Evolutionary conservation across 2,797 vertebrate genomes (phyloP).

Genomic region (Dipus sagitta): DNA sequence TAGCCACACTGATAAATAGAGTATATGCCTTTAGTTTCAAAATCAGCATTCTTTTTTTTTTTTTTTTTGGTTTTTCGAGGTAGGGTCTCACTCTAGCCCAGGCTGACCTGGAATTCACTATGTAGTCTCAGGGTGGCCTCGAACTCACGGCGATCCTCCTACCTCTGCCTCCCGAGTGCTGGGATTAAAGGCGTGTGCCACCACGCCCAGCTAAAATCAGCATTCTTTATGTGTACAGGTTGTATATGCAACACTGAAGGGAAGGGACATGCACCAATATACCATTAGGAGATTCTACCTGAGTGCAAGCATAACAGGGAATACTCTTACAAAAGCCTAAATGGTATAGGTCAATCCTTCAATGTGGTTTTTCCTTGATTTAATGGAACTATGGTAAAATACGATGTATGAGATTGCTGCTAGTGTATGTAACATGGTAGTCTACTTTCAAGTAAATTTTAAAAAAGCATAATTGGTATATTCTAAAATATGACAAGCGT

Average conservation of each 20-base stretch:
- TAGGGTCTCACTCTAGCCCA: too few relatives aligned
- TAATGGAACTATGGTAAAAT: background rate
- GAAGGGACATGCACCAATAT: background rate
- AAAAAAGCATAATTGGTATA: background rate
- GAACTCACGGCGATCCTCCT: too few relatives aligned
- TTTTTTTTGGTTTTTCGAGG: too few relatives aligned
- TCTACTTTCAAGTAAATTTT: background rate
- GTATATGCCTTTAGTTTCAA: slow-evolving; percentile 19
- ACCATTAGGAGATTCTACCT: background rate
- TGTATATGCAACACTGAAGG: background rate
- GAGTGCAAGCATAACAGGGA: background rate
- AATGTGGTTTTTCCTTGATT: background rate
- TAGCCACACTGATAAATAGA: background rate
- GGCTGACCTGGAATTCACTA: too few relatives aligned
- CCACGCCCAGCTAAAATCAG: too few relatives aligned
- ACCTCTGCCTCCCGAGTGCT: too few relatives aligned
- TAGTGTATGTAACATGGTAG: too few relatives aligned
- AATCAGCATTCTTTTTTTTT: background rate
- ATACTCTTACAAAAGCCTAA: background rate
- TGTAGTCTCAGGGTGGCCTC: too few relatives aligned
- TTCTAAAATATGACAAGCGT: background rate
- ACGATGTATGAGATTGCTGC: background rate
- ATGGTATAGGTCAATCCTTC: background rate
- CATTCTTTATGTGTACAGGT: background rate
- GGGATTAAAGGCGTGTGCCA: too few relatives aligned